Evolutionary conservation across 2,797 vertebrate species (phyloP), one percentile per base, ranked within the genome.

Genomic region (Epinephelus awoara): DNA sequence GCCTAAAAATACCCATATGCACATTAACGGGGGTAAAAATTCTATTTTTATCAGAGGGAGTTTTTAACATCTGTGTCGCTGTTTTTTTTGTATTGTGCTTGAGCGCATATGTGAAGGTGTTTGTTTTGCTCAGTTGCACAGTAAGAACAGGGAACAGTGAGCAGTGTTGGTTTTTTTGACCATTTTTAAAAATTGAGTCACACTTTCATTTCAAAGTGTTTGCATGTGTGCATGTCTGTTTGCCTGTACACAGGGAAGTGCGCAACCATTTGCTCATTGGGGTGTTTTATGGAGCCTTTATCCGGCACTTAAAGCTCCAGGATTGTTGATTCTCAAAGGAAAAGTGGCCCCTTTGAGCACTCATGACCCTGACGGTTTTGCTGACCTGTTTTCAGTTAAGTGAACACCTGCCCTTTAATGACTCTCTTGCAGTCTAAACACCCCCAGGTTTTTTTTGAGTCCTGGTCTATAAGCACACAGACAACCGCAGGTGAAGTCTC

Each of bases 131-230:
- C 44, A 11, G 4, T 3, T 64, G 47, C 21, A 44, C 34, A 15
- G 14, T 65, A 23, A 34, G 10, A 18, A 70, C 38, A 25, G 38
- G 54, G 5, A 29, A 29, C 27, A 29, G 5, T 29, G 27, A 29
- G 49, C 13, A 25, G 3, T 46, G n/a, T 34, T 1, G 2, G 25
- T 55, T 64, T 44, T 34, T 56, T 11, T 27, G 25, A 49, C 64
- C 38, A 7, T 66, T 67, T 75, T 79, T 80, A n/a, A 40, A 57
- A 67, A 58, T 49, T 12, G 18, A 55, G n/a, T 25, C n/a, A 56
- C 19, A 12, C 11, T 50, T 18, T 19, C 11, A 2, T 61, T 12
- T 46, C 49, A 6, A 7, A 1, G 15, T 14, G n/a, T 47, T 25
- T 74, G 5, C 10, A 29, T 63, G 29, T 56, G 21, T 29, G 27